Conservation (phyloP, 2,113 vertebrate genomes). For the Holacanthus passer region DNA sequence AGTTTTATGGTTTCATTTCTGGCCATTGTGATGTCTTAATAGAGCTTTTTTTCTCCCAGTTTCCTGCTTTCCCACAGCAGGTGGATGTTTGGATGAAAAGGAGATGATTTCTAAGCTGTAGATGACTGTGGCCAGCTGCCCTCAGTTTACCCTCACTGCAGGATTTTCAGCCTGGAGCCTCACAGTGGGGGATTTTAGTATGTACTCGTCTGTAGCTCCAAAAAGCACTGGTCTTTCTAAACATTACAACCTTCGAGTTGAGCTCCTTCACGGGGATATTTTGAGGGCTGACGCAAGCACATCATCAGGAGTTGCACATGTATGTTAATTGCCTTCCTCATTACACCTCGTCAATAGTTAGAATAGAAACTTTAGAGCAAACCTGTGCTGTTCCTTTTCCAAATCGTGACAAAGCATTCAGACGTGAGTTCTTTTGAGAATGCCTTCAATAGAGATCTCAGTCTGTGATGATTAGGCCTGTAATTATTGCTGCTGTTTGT, state of each 20-base stretch:
- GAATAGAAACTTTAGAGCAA: background rate
- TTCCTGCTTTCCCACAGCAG: constrained; percentile 13
- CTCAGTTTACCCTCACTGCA: constrained; percentile 56
- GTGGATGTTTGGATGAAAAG: constrained; percentile 50
- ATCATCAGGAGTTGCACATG: background rate
- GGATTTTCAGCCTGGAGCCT: constrained; percentile 44
- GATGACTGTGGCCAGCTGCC: constrained; percentile 47
- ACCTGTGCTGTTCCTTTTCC: background rate
- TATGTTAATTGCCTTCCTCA: constrained; percentile 11
- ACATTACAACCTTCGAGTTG: background rate
- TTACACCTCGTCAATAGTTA: background rate
- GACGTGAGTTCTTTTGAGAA: constrained; percentile 13
- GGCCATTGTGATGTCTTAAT: constrained; percentile 4
- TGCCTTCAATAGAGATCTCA: constrained; percentile 53
- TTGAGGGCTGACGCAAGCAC: background rate
- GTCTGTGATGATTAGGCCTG: constrained; percentile 51
- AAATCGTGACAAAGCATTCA: constrained; percentile 10
- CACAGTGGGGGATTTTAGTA: constrained; percentile 33
- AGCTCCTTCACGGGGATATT: constrained; percentile 9
- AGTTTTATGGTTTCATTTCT: constrained; percentile 41
- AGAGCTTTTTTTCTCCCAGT: background rate
- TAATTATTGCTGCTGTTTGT: constrained; percentile 69
- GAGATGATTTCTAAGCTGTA: constrained; percentile 49
- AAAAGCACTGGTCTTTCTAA: constrained; percentile 1
- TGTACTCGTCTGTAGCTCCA: constrained; percentile 18